Conservation (phyloP, 92 coral and sea anemone genomes). For the Montipora capitata region DNA sequence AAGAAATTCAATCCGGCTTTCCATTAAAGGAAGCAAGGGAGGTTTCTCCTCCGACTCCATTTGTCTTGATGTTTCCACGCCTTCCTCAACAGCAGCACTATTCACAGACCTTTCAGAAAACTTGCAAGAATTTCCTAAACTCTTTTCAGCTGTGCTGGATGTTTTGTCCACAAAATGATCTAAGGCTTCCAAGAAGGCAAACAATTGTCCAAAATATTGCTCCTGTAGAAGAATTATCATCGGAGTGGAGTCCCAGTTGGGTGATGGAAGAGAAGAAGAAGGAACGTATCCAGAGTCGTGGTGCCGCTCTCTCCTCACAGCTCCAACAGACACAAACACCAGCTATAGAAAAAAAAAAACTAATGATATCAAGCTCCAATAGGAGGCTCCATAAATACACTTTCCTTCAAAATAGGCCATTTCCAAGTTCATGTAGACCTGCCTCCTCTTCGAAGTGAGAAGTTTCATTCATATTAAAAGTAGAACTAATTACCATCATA, state of each 20-base stretch:
- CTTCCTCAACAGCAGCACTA: not conserved
- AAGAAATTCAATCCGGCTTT: conserved; percentile 81
- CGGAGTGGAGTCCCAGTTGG: conserved; percentile 90
- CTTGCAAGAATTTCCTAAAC: not conserved
- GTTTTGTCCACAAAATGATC: conserved; percentile 75
- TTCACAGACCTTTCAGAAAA: not conserved
- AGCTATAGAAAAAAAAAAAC: conserved; percentile 65
- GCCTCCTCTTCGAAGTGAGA: too few species aligned
- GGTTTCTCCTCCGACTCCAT: conserved; percentile 36
- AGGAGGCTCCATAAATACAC: too few species aligned
- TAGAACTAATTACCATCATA: too few species aligned
- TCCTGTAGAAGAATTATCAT: conserved; percentile 93
- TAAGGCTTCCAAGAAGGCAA: conserved; percentile 88
- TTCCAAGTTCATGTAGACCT: too few species aligned
- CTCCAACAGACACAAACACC: conserved; percentile 99
- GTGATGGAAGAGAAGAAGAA: conserved; percentile 92
- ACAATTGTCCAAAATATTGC: conserved; percentile 88
- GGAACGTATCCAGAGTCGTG: conserved; percentile 90
- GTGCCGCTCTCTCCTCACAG: conserved; percentile 86
- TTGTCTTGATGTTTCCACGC: conserved; percentile 19
- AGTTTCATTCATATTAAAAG: too few species aligned
- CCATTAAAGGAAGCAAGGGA: conserved; percentile 48
- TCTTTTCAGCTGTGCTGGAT: not conserved
- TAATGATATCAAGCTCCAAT: too few species aligned
- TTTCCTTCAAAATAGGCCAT: too few species aligned